phyloP scores from a whole-genome alignment of 2,888 invertebrate genomes.

The Tineola bisselliella region DNA sequence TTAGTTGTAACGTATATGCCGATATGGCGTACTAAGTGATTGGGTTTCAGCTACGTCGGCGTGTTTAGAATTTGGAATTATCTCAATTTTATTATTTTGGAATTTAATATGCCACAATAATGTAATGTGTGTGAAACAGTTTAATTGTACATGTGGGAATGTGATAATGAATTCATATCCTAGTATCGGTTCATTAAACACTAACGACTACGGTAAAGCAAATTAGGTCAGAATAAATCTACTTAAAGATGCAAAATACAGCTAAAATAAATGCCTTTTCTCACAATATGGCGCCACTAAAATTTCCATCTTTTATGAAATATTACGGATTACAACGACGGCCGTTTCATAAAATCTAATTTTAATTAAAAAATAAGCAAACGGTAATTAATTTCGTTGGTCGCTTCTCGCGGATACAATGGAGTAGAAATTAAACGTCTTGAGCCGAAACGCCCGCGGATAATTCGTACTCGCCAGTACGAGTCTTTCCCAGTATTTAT shows the following conservation, averaged over 20 bases:
- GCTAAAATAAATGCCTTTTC: constrained; percentile 54
- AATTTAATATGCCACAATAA: background rate
- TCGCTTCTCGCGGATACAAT: constrained; percentile 41
- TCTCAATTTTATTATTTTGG: background rate
- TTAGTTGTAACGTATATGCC: constrained; percentile 45
- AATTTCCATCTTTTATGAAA: constrained; percentile 64
- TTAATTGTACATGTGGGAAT: background rate
- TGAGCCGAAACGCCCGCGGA: constrained; percentile 19
- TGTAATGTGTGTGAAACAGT: background rate
- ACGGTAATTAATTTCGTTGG: constrained; percentile 51
- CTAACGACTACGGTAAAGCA: constrained; percentile 15
- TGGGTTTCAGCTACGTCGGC: constrained; percentile 51
- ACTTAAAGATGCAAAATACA: constrained; percentile 57
- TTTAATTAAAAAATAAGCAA: constrained; percentile 64
- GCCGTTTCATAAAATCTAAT: constrained; percentile 54
- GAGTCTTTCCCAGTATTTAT: constrained; percentile 24
- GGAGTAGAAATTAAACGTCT: constrained; percentile 47
- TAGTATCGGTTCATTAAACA: background rate
- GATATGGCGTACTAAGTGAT: constrained; percentile 66
- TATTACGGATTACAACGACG: constrained; percentile 53
- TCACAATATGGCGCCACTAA: constrained; percentile 63
- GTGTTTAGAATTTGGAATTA: constrained; percentile 51
- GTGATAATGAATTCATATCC: background rate
- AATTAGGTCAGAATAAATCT: constrained; percentile 49
- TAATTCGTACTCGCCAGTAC: constrained; percentile 14